A percentile compares a stretch with the other conserved stretches of the same genome.
Evolutionary conservation across 2,888 invertebrate genomes (phyloP).

Genomic region (Pardosa pseudoannulata): DNA sequence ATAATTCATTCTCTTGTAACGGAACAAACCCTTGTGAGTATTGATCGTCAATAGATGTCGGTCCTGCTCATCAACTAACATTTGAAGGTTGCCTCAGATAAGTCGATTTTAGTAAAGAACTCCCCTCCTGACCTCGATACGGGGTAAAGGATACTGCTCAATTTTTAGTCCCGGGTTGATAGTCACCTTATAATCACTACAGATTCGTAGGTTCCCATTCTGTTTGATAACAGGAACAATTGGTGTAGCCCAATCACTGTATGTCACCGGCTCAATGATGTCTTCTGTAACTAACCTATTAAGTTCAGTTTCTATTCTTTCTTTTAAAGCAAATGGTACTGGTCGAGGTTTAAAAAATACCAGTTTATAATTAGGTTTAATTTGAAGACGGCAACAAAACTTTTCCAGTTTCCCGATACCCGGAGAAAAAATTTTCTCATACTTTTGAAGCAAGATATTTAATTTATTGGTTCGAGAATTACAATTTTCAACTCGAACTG

Average conservation of each 20-base stretch:
- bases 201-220: constrained; percentile 74
- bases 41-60: constrained; percentile 76
- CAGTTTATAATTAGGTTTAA: constrained; percentile 50
- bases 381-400: constrained; percentile 55
- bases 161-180: constrained; percentile 74
- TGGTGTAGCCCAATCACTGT: constrained; percentile 48
- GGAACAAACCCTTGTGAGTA: constrained; percentile 77
- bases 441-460: constrained; percentile 50
- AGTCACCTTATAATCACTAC: constrained; percentile 76
- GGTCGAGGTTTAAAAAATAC: constrained; percentile 55
- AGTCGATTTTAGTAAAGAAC: no score
- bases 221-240: constrained; percentile 53
- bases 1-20: constrained; percentile 75
- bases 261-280: constrained; percentile 53
- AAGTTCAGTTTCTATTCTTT: constrained; percentile 50
- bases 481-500: constrained; percentile 46
- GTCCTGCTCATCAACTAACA: constrained; percentile 76
- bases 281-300: constrained; percentile 48
- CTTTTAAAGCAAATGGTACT: constrained; percentile 52
- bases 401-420: constrained; percentile 47
- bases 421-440: constrained; percentile 47
- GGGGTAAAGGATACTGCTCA: constrained; percentile 76
- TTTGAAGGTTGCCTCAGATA: no score
- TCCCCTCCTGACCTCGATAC: no score
- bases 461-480: constrained; percentile 47